Conservation (phyloP, 2,888 invertebrate species). For the Pyralis farinalis region DNA sequence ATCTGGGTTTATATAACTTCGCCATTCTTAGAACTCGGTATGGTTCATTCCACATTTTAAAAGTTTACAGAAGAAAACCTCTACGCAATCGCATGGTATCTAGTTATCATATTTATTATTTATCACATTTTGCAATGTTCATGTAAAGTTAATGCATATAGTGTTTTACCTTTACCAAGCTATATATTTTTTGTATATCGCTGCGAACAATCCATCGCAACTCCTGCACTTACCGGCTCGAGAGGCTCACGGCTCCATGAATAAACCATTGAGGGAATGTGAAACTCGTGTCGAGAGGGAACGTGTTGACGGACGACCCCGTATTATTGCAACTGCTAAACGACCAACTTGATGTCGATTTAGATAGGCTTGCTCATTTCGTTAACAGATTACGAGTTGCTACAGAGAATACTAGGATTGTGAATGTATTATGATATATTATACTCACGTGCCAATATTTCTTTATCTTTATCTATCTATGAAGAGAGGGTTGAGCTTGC, state of each 20-base stretch:
- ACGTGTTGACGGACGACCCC: slow-evolving; percentile 49
- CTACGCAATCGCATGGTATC: too few relatives aligned
- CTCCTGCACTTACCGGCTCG: slow-evolving; percentile 34
- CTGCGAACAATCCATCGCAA: slow-evolving; percentile 35
- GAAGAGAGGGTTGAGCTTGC: too few relatives aligned
- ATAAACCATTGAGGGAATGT: slow-evolving; percentile 62
- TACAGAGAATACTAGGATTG: too few relatives aligned
- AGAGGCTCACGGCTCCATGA: slow-evolving; percentile 46
- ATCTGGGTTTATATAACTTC: too few relatives aligned
- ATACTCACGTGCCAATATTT: too few relatives aligned
- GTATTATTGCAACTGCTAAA: slow-evolving; percentile 32
- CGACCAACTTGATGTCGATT: slow-evolving; percentile 11
- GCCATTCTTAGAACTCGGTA: too few relatives aligned
- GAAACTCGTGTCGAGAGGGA: slow-evolving; percentile 57
- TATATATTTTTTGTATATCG: slow-evolving; percentile 21
- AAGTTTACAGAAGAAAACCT: too few relatives aligned
- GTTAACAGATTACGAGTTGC: neutral
- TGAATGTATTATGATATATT: too few relatives aligned
- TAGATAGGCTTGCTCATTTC: neutral
- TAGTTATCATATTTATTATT: too few relatives aligned
- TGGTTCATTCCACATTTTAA: too few relatives aligned
- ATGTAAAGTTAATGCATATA: neutral
- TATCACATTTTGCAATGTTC: too few relatives aligned
- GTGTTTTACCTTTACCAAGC: slow-evolving; percentile 15
- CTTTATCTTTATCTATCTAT: too few relatives aligned